These are phyloP conservation scores for Coracopsis vasa DNA, from an alignment of 2,113 vertebrate genomes.

Conservation along the genomic window DNA sequence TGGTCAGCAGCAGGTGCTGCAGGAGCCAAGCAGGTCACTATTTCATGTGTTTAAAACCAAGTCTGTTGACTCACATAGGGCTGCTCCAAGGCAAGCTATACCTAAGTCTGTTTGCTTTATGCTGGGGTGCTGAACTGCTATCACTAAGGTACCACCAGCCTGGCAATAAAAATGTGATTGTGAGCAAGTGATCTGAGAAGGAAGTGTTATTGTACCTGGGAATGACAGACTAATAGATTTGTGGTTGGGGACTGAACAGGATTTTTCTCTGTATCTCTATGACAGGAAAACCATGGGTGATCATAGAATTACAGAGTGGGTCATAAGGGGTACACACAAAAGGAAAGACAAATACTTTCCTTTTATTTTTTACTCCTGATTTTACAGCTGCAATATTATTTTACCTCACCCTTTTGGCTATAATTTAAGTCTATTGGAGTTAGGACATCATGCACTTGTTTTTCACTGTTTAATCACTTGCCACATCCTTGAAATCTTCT, in stretches of 20 bases:
- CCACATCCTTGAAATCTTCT: background rate
- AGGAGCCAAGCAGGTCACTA: slow-evolving; percentile 29
- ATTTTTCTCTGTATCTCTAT: background rate
- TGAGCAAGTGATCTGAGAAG: background rate
- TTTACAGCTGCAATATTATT: background rate
- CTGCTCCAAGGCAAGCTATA: background rate
- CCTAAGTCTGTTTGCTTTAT: background rate
- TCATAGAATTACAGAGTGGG: background rate
- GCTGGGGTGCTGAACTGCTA: background rate
- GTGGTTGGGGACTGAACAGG: background rate
- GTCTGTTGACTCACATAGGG: background rate
- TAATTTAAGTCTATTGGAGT: background rate
- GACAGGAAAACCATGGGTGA: rapidly evolving
- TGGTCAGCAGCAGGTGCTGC: slow-evolving; percentile 43
- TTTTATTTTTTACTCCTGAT: background rate
- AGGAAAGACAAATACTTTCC: background rate
- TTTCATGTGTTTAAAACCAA: slow-evolving; percentile 50
- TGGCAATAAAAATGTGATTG: background rate
- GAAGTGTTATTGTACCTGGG: background rate
- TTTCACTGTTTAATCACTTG: background rate
- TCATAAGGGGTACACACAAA: background rate
- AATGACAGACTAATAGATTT: background rate
- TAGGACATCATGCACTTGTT: background rate
- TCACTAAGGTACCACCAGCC: background rate
- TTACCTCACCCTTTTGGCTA: background rate